Evolutionary conservation across 2,888 invertebrate species (phyloP).

Genomic region (Pasiphila rectangulata): DNA sequence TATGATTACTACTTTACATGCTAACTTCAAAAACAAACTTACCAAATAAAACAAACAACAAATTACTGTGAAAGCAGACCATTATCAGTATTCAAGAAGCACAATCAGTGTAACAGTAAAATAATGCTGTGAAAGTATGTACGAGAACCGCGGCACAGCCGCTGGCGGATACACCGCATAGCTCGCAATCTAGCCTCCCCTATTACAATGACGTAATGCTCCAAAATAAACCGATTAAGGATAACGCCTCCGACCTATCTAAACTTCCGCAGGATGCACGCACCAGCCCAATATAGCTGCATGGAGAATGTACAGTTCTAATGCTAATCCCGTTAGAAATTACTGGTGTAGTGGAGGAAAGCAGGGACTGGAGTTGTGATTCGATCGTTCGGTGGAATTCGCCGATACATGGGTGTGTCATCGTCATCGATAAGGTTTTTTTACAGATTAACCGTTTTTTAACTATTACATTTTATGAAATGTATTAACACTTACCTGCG

Average conservation of each 20-base stretch:
- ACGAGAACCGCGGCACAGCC: slow-evolving; percentile 13
- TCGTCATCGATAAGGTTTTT: slow-evolving; percentile 53
- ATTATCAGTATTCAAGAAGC: slow-evolving; percentile 36
- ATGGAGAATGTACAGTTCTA: slow-evolving; percentile 11
- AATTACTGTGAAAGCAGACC: too few species aligned
- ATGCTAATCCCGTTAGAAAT: slow-evolving; percentile 27
- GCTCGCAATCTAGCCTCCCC: slow-evolving; percentile 43
- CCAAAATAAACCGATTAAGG: slow-evolving; percentile 78
- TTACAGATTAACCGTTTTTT: too few species aligned
- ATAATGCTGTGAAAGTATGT: slow-evolving; percentile 16
- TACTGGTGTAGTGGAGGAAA: slow-evolving; percentile 34
- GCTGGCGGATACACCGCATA: slow-evolving; percentile 39
- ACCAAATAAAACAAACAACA: slow-evolving; percentile 1
- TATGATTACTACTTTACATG: background rate
- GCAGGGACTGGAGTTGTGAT: slow-evolving; percentile 25
- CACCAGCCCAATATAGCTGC: slow-evolving; percentile 8
- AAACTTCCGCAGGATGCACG: slow-evolving; percentile 42
- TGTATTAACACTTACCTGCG: slow-evolving; percentile 45
- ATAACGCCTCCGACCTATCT: slow-evolving; percentile 49
- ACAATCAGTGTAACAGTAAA: slow-evolving; percentile 18
- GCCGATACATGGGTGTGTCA: slow-evolving; percentile 72
- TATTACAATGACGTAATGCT: slow-evolving; percentile 75
- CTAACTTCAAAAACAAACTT: background rate
- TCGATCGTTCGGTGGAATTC: slow-evolving; percentile 39
- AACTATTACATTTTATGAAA: too few species aligned